A percentile compares a stretch with the other conserved stretches of the same genome.
These are phyloP conservation scores for Neelides sp. DNA, from an alignment of 1,140 invertebrate species.

Conservation along the genomic window DNA sequence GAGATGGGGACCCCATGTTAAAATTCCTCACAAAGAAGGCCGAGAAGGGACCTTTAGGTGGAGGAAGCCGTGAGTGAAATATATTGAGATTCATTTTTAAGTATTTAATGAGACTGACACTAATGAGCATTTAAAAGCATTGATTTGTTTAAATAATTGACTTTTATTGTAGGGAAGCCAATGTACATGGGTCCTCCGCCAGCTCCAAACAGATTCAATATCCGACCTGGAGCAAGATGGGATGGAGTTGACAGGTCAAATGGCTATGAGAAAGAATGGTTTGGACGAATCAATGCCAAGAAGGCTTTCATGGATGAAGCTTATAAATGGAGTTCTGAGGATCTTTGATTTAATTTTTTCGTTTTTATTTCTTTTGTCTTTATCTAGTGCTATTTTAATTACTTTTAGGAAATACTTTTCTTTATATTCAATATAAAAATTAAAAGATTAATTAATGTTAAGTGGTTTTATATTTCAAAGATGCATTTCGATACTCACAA, in stretches of 20 bases:
- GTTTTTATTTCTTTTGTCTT: not conserved
- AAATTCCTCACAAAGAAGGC: conserved; percentile 69
- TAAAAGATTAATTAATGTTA: too few species aligned
- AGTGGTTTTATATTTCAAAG: too few species aligned
- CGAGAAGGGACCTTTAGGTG: too few species aligned
- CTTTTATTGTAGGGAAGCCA: conserved; percentile 42
- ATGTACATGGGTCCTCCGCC: conserved; percentile 62
- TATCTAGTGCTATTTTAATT: not conserved
- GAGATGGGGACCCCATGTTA: conserved; percentile 86
- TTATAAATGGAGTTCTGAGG: conserved; percentile 88
- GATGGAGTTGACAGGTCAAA: conserved; percentile 96
- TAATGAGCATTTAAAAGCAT: not conserved
- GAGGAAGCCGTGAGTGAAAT: conserved; percentile 39
- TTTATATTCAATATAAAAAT: not conserved
- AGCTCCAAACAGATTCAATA: conserved; percentile 80
- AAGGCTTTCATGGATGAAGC: conserved; percentile 69
- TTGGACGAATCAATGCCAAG: conserved; percentile 59
- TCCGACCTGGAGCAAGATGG: conserved; percentile 88
- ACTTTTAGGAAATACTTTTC: not conserved
- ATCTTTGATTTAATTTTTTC: conserved; percentile 56
- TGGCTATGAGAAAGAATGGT: conserved; percentile 88
- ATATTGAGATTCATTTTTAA: conserved; percentile 13
- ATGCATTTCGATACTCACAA: too few species aligned
- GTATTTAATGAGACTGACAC: not conserved
- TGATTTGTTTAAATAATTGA: not conserved